Percentiles rank a stretch among this genome's conserved stretches.
Evolutionary conservation across 2,113 vertebrate species (phyloP).

Genomic region (Microcebus lehilahytsara): DNA sequence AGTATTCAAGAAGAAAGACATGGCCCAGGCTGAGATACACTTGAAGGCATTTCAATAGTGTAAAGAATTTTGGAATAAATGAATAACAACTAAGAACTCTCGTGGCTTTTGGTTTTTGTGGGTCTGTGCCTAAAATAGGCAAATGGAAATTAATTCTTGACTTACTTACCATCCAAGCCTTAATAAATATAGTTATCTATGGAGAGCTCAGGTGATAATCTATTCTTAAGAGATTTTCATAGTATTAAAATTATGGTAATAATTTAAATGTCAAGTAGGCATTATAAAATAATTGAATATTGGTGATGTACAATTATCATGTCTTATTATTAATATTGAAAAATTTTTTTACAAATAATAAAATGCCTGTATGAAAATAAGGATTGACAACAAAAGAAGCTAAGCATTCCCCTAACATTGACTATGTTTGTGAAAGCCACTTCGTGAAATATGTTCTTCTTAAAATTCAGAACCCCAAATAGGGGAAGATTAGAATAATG

Average conservation of each 20-base stretch:
- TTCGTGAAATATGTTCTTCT: constrained; percentile 76
- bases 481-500: constrained; percentile 75
- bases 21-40: not conserved
- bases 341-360: constrained; percentile 33
- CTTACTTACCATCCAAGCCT: not conserved
- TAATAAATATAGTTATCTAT: not conserved
- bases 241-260: not conserved
- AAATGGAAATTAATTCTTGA: not conserved
- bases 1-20: not conserved
- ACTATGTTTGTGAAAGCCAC: constrained; percentile 70
- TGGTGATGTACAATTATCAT: not conserved
- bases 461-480: constrained; percentile 63
- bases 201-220: not conserved
- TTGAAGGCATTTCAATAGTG: not conserved
- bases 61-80: not conserved
- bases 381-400: not conserved
- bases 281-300: constrained; percentile 15
- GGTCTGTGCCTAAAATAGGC: not conserved
- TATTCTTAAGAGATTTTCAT: not conserved
- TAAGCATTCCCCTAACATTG: constrained; percentile 36
- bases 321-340: not conserved
- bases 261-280: not conserved
- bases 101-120: not conserved
- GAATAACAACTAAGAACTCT: not conserved
- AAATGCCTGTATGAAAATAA: not conserved